Base-by-base conservation (phyloP, 2,888 invertebrate species). In the Nomada fabriciana region DNA sequence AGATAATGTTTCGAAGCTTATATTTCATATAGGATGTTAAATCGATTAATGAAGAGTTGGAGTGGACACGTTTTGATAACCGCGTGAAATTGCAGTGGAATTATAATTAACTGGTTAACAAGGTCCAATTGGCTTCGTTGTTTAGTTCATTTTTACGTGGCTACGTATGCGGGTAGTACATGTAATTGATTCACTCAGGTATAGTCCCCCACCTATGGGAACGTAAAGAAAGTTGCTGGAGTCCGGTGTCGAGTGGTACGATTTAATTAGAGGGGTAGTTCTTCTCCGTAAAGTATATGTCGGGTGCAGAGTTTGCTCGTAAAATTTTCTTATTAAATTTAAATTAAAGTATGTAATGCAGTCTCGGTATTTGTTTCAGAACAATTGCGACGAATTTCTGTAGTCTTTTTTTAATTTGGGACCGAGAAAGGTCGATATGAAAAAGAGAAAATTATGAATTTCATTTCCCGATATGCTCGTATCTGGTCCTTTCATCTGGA, bases 221-320 rank as follows among this genome's bases (percentile, higher is more conserved):
- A 74, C 59, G 55, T 76, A 76, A 81, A 77, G 65, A 70, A 71
- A 36, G 47, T 13, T 50, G 50, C 20, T 63, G 70, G 75, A 53
- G 67, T 69, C 67, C n/a, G 63, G 25, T 73, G 72, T 68, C 71
- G 63, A 36, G 53, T 72, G 36, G 43, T 13, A 25, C 23, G 76
- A 71, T 80, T 84, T 76, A 87, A 87, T 87, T 87, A 86, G 82
- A 81, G 80, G 36, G 18, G n/a, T 52, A 55, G 23, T 61, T 59
- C 52, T 53, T 59, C 18, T 55, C 36, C 43, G 29, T 57, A 29
- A 23, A 11, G 36, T 23, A 57, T 55, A 20, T 10, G 42, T 55
- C 10, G 18, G 70, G 63, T 73, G 67, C 77, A 61, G 25, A 15
- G 72, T 79, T 81, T 29, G n/a, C 47, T 64, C 52, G 59, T 13